Base-by-base conservation (phyloP, 2,888 invertebrate species). In the Perizoma flavofasciatum region DNA sequence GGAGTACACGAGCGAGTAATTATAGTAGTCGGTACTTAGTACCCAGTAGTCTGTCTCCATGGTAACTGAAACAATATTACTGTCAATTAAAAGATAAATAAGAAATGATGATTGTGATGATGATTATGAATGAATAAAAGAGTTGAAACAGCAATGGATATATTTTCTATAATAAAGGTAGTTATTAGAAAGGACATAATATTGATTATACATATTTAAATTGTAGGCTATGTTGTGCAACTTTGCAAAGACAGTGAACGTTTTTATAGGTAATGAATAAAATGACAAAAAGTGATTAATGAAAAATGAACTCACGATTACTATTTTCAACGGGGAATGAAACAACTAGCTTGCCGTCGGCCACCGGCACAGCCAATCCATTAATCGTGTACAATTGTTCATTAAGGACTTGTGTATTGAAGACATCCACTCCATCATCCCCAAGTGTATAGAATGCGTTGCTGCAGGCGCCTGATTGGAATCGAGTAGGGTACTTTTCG, bases 1-100 rank as follows among this genome's bases (percentile, higher is more conserved):
- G 40, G 95, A 93, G 89, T 95, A 95, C 0, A 95, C 94, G 0
- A 95, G 90, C 0, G 95, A 88, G 68, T 93, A 95, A 55, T 86
- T 88, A 0, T 68, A 77, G 75, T 95, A 95, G 78, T 96, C 95
- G 0, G 95, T 95, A 9, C 88, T 93, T 37, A 96, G 72, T 0
- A 96, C 85, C 94, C 94, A 95, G 75, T 95, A 89, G 43, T 83
- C 78, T 0, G 81, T 73, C 5, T 79, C 75, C 0, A 66, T 62
- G 0, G 79, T 77, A 0, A 65, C 89, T 89, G 78, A 8, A 57
- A 61, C n/a, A 51, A 49, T 22, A 6, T 11, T 8, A 22, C 0
- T 56, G 9, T 9, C 22, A 32, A 4, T 0, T 22, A 22, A 22
- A 34, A 9, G 2, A 4, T 32, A 33, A 5, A 45, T 3, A 3